Base-by-base conservation (phyloP, 1,140 invertebrate species). In the Bombus pascuorum region DNA sequence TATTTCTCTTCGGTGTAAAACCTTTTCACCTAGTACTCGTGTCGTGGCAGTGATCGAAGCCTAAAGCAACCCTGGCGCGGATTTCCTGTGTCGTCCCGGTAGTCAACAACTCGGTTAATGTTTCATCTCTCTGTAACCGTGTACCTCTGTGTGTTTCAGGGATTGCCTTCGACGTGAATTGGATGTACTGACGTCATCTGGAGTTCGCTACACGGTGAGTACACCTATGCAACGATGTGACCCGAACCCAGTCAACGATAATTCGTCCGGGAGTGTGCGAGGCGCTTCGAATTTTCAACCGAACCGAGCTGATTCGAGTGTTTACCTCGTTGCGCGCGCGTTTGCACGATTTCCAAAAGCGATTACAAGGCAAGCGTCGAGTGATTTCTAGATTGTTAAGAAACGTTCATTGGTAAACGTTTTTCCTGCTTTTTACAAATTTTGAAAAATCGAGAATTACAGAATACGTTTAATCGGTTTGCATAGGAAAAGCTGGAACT, bases 161-260 rank as follows among this genome's bases (percentile, higher is more conserved):
- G 80, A 87, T 89, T 90, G 83, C 86, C 75, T 86, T 87, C 86
- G 83, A 81, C 76, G 73, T 44, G 89, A 87, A 89, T 91, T 86
- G 87, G 90, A 87, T 89, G 87, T 76, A 84, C 73, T 87, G 85
- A 90, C 87, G 85, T 91, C 87, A 78, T 78, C 76, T 70, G 85
- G 79, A 91, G 76, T 78, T 89, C 70, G 59, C 68, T 73, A 75
- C 80, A 83, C 90, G 85, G 87, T 91, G 44, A 79, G 90, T 86
- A 87, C 79, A 87, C 77, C 76, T 85, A 66, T 80, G 76, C 44
- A 77, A 32, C 81, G 85, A 73, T 6, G 44, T 18, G 73, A 75
- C n/a, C 73, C 28, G 32, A 73, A 8, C 28, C 1, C 15, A 34
- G 18, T 62, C 22, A 37, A 77, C 75, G 75, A 77, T 62, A 65